Percentiles rank a stretch among this genome's conserved stretches.
Conservation (phyloP, 2,113 vertebrate species). For the Nothoprocta perdicaria region DNA sequence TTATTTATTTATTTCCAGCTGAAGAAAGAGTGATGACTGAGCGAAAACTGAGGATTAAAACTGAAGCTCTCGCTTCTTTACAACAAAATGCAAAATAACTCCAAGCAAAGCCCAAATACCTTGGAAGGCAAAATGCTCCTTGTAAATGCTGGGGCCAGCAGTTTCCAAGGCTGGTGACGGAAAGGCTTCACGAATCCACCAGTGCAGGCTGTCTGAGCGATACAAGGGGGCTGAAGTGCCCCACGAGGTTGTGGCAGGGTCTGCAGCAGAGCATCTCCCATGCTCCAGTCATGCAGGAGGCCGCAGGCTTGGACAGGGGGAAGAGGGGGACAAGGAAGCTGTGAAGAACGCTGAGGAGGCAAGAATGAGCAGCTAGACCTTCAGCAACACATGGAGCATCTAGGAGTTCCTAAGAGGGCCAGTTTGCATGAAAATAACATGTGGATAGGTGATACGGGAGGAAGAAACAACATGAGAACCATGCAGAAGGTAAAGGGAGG, state of each 20-base stretch:
- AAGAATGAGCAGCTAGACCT: neutral
- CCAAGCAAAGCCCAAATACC: neutral
- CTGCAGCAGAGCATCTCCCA: neutral
- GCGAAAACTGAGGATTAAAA: neutral
- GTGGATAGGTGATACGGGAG: neutral
- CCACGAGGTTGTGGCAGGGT: neutral
- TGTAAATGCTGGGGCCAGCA: neutral
- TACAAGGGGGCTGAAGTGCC: neutral
- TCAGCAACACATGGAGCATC: neutral
- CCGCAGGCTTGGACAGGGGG: neutral
- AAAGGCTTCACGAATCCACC: neutral
- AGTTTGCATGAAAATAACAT: neutral
- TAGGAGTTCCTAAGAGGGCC: neutral
- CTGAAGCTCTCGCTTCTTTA: neutral
- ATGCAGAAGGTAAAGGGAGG: neutral
- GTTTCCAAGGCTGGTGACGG: neutral
- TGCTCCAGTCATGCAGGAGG: neutral
- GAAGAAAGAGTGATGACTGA: neutral
- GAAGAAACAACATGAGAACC: neutral
- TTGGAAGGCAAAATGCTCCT: neutral
- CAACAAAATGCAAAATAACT: neutral
- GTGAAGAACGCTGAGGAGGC: neutral
- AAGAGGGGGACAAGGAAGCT: neutral
- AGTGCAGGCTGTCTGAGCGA: neutral
- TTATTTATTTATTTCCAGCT: neutral